Evolutionary conservation across 2,888 invertebrate genomes (phyloP).

Genomic region (Holacanthella duospinosa): DNA sequence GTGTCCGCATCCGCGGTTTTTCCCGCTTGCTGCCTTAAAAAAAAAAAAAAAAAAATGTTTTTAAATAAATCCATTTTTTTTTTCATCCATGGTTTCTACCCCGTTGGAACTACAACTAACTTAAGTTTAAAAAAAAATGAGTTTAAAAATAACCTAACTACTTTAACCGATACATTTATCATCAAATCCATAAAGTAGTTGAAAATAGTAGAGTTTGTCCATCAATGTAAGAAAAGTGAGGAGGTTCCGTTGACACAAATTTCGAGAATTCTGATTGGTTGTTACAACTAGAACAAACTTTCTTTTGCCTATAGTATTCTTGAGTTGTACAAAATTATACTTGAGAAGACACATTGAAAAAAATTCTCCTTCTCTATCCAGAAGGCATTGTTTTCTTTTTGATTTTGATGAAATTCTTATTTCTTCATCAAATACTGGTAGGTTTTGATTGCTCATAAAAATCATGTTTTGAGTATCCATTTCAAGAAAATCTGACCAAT

Average conservation of each 20-base stretch:
- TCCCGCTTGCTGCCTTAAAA: not conserved
- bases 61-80: not conserved
- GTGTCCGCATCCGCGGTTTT: not conserved
- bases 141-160: too few species aligned
- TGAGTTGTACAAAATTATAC: not conserved
- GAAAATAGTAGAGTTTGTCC: not conserved
- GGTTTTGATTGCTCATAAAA: not conserved
- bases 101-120: too few species aligned
- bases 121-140: too few species aligned
- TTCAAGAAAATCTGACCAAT: not conserved
- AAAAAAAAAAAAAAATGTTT: not conserved
- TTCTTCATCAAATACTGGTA: not conserved
- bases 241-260: not conserved
- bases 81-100: too few species aligned
- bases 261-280: not conserved
- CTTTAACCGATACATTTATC: not conserved
- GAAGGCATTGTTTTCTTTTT: not conserved
- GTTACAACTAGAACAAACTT: not conserved
- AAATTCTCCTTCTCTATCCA: not conserved
- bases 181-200: not conserved
- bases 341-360: not conserved
- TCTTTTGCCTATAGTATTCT: not conserved
- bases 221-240: not conserved
- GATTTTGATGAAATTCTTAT: not conserved
- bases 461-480: not conserved